These are phyloP conservation scores for Scaptomyza parva DNA, from an alignment of 2,888 invertebrate species.

Conservation along the genomic window DNA sequence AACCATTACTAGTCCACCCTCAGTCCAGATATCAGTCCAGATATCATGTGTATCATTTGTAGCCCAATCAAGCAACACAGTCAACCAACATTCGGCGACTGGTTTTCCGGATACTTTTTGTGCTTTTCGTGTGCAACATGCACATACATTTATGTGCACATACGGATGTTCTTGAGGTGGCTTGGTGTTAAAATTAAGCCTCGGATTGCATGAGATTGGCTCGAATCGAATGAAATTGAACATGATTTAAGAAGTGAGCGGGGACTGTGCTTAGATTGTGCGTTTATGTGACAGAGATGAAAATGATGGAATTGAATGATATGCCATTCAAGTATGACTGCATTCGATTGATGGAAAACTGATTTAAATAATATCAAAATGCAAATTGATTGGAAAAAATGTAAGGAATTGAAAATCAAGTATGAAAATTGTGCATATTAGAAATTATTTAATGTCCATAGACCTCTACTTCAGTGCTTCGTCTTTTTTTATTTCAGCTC, in stretches of 20 bases:
- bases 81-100: conserved; percentile 22
- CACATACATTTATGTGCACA: conserved; percentile 39
- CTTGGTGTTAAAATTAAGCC: conserved; percentile 38
- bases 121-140: conserved; percentile 40
- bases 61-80: conserved; percentile 26
- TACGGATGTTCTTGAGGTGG: conserved; percentile 2
- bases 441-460: no score
- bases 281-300: conserved; percentile 18
- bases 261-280: conserved; percentile 23
- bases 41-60: conserved; percentile 47
- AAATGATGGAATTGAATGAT: conserved; percentile 12
- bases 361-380: conserved; percentile 27
- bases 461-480: no score
- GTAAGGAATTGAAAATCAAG: neutral
- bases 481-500: no score
- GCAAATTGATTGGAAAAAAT: conserved; percentile 25
- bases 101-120: conserved; percentile 21
- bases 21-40: conserved; percentile 3
- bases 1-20: conserved; percentile 17
- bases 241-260: neutral
- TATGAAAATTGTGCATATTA: no score
- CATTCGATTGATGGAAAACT: conserved; percentile 27
- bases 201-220: conserved; percentile 35
- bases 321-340: conserved; percentile 5
- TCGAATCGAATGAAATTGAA: conserved; percentile 33